Conservation (phyloP, 2,113 vertebrate species). For the Papio anubis region DNA sequence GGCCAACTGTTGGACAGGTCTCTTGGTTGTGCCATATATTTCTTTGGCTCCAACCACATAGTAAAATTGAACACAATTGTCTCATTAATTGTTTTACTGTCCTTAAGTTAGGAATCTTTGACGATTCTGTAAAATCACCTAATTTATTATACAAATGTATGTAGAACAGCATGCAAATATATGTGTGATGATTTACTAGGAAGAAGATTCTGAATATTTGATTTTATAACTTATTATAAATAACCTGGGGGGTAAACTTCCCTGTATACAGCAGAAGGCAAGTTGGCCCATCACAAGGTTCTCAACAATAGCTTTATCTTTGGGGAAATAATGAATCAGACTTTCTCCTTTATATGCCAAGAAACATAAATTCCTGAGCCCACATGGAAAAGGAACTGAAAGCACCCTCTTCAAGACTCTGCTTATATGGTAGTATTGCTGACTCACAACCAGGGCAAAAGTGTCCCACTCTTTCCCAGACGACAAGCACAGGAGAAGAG, state of each 20-base stretch:
- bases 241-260: slow-evolving; percentile 22
- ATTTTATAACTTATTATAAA: slow-evolving; percentile 57
- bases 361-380: slow-evolving; percentile 39
- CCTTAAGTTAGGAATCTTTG: slow-evolving; percentile 47
- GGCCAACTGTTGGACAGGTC: background rate
- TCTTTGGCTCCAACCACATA: background rate
- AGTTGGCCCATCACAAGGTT: background rate
- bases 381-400: slow-evolving; percentile 46
- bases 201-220: background rate
- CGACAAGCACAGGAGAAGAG: background rate
- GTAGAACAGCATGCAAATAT: slow-evolving; percentile 41
- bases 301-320: slow-evolving; percentile 58
- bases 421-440: background rate
- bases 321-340: slow-evolving; percentile 66
- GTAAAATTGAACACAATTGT: slow-evolving; percentile 41
- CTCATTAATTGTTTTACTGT: slow-evolving; percentile 53
- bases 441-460: slow-evolving; percentile 19
- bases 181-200: slow-evolving; percentile 5
- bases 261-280: slow-evolving; percentile 23
- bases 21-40: background rate
- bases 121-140: slow-evolving; percentile 43
- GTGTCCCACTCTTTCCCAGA: background rate
- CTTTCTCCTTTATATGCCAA: slow-evolving; percentile 49
- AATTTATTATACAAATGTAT: slow-evolving; percentile 49
- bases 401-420: background rate